Conservation (phyloP, 2,113 vertebrate genomes). For the Oncorhynchus tshawytscha region DNA sequence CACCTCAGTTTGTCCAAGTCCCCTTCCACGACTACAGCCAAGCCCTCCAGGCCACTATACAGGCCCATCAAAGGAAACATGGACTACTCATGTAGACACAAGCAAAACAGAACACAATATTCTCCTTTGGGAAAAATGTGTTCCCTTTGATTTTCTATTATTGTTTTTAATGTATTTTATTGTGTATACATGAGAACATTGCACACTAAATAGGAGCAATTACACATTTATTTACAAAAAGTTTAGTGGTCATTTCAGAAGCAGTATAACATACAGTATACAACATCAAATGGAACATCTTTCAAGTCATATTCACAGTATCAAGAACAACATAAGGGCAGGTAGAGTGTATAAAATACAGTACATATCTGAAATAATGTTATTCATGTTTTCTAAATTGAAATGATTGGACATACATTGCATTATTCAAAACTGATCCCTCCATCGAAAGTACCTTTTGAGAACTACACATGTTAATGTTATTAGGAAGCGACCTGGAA, state of each 20-base stretch:
- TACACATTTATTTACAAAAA: slow-evolving; percentile 46
- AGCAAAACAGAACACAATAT: no score
- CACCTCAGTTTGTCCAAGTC: slow-evolving; percentile 19
- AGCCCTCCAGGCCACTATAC: slow-evolving; percentile 28
- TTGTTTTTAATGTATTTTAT: no score
- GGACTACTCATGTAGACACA: slow-evolving; percentile 41
- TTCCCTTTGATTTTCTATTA: no score
- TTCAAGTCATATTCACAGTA: slow-evolving; percentile 38
- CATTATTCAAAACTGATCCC: neutral
- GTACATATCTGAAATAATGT: neutral
- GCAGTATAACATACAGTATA: no score
- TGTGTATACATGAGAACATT: neutral
- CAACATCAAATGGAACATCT: no score
- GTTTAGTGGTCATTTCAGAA: slow-evolving; percentile 18
- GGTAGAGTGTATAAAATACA: neutral
- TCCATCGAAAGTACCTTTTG: no score
- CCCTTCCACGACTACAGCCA: slow-evolving; percentile 32
- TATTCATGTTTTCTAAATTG: neutral
- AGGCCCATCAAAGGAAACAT: slow-evolving; percentile 35
- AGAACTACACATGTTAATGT: no score
- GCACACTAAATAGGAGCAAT: slow-evolving; percentile 3
- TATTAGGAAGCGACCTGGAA: no score
- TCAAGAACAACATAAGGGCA: slow-evolving; percentile 4
- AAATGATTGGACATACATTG: neutral
- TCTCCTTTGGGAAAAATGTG: no score